These are phyloP conservation scores for Orientallactaga bullata DNA, from an alignment of 2,113 vertebrate species.

Conservation along the genomic window DNA sequence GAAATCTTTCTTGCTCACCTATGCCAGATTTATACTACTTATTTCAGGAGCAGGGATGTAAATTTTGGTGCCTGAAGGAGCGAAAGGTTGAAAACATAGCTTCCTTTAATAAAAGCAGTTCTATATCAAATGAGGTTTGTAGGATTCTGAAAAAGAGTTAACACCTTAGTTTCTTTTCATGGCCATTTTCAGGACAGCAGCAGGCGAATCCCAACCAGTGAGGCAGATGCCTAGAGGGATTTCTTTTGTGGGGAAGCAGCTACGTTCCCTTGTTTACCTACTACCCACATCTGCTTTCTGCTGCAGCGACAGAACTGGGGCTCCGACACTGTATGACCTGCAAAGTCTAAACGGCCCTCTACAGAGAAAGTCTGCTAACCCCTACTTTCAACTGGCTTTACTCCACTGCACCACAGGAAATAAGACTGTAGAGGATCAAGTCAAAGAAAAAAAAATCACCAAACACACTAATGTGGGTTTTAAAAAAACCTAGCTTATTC, in stretches of 20 bases:
- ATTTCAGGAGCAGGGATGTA: constrained; percentile 17
- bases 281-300: neutral
- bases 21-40: constrained; percentile 14
- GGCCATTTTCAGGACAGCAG: neutral
- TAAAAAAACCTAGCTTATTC: constrained; percentile 7
- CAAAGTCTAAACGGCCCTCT: neutral
- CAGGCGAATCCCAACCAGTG: neutral
- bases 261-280: neutral
- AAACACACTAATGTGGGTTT: constrained; percentile 5
- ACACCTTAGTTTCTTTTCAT: constrained; percentile 42
- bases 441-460: constrained; percentile 35
- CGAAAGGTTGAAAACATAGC: constrained; percentile 30
- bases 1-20: neutral
- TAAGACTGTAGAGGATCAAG: neutral
- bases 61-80: neutral
- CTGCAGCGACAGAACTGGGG: neutral
- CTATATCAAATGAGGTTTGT: constrained; percentile 31
- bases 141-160: neutral
- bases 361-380: constrained; percentile 39
- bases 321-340: neutral
- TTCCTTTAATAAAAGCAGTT: constrained; percentile 59
- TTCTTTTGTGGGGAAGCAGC: neutral
- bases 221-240: constrained; percentile 31
- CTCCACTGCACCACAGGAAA: neutral
- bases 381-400: neutral